These are phyloP conservation scores for Aphidius gifuensis DNA, from an alignment of 1,140 invertebrate genomes.

Conservation along the genomic window DNA sequence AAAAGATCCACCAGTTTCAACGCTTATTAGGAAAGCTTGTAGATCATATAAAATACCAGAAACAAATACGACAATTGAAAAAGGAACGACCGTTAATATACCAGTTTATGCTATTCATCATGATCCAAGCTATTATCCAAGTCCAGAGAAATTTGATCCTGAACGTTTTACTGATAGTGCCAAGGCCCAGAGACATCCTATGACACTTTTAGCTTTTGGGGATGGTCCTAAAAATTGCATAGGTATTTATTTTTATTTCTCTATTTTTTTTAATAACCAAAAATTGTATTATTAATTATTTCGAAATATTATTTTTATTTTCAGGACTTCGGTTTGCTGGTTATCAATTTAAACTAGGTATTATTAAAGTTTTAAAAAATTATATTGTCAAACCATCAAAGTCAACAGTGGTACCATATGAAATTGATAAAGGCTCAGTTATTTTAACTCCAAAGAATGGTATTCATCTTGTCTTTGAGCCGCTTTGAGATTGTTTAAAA, in stretches of 20 bases:
- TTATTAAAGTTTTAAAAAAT: slow-evolving; percentile 20
- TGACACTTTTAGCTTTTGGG: slow-evolving; percentile 39
- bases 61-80: slow-evolving; percentile 46
- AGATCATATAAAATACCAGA: slow-evolving; percentile 49
- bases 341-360: slow-evolving; percentile 21
- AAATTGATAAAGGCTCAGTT: slow-evolving; percentile 6
- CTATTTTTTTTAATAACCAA: neutral
- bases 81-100: slow-evolving; percentile 46
- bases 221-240: slow-evolving; percentile 60
- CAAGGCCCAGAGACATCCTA: slow-evolving; percentile 7
- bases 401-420: slow-evolving; percentile 1
- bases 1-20: slow-evolving; percentile 55
- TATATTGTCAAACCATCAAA: slow-evolving; percentile 16
- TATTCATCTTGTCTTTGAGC: slow-evolving; percentile 13
- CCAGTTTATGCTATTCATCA: slow-evolving; percentile 60
- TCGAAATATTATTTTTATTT: neutral
- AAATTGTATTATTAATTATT: neutral
- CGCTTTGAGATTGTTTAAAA: neutral
- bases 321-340: slow-evolving; percentile 13
- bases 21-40: slow-evolving; percentile 46
- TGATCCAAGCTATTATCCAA: slow-evolving; percentile 60
- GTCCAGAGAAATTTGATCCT: slow-evolving; percentile 59
- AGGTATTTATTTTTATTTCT: slow-evolving; percentile 9
- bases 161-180: slow-evolving; percentile 42
- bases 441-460: slow-evolving; percentile 2